phyloP scores from a whole-genome alignment of 2,113 vertebrate species.

The Marmota flaviventris region DNA sequence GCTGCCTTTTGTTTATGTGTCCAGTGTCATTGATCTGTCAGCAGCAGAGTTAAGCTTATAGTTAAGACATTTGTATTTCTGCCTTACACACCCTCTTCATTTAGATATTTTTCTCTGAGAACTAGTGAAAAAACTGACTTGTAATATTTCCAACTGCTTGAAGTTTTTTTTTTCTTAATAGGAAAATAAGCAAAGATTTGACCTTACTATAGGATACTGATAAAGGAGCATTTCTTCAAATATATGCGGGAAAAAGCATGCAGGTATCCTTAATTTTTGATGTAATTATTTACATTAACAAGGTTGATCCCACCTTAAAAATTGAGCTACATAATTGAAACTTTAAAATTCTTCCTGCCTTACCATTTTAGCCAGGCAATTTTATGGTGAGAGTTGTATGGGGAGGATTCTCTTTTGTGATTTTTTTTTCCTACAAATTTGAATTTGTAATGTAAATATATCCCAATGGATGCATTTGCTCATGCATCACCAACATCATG shows the following conservation, averaged over 20 bases:
- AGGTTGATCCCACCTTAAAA: not conserved
- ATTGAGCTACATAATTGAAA: not conserved
- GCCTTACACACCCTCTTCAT: accelerated
- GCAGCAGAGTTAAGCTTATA: not conserved
- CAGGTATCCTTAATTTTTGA: not conserved
- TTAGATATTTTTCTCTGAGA: not conserved
- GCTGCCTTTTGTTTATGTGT: accelerated
- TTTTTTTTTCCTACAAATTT: not conserved
- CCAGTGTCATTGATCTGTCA: not conserved
- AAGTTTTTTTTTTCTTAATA: not conserved
- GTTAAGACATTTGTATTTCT: not conserved
- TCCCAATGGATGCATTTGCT: not conserved
- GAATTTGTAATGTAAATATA: not conserved
- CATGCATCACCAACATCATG: not conserved
- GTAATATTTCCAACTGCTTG: not conserved
- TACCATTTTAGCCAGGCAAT: not conserved
- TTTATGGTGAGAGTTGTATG: not conserved
- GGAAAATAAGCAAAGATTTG: not conserved
- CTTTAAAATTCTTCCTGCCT: not conserved
- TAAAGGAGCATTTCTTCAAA: not conserved
- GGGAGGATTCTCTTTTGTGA: not conserved
- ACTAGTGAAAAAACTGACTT: not conserved
- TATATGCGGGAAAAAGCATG: not conserved
- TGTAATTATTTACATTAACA: not conserved
- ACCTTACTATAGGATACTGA: not conserved